These are phyloP conservation scores for Lycopodina hypogea DNA, from an alignment of 37 sponge, comb jelly and placozoan species.

Conservation along the genomic window DNA sequence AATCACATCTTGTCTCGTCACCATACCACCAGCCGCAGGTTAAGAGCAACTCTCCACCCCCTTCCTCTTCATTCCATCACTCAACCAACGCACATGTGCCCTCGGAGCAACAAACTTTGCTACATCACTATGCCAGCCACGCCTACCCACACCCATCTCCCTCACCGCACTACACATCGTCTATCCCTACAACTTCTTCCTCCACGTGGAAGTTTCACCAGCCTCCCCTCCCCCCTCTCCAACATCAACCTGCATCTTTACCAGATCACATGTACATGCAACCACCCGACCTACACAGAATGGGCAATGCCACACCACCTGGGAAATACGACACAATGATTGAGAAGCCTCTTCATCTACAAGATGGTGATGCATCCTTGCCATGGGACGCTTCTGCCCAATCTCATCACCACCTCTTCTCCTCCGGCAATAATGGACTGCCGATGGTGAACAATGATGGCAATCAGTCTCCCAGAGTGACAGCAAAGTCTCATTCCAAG, in stretches of 20 bases:
- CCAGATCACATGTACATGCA: no score
- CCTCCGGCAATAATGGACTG: neutral
- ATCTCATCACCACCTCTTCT: neutral
- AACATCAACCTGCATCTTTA: neutral
- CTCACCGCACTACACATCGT: neutral
- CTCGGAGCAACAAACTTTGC: neutral
- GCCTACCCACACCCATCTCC: neutral
- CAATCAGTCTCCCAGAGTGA: neutral
- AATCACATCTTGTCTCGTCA: neutral
- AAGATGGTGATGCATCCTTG: neutral
- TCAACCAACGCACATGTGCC: neutral
- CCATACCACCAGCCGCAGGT: neutral
- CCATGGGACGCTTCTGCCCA: neutral
- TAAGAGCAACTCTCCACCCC: neutral
- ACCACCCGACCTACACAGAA: neutral
- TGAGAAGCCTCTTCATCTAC: neutral
- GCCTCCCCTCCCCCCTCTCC: neutral
- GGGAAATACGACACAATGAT: conserved; percentile 8
- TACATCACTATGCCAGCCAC: neutral
- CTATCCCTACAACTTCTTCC: neutral
- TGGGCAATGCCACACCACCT: neutral
- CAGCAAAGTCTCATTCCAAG: neutral
- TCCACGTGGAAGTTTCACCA: neutral
- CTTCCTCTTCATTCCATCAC: neutral
- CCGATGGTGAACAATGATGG: neutral